phyloP scores from a whole-genome alignment of 1,140 invertebrate species.

The Neodiprion pinetum region DNA sequence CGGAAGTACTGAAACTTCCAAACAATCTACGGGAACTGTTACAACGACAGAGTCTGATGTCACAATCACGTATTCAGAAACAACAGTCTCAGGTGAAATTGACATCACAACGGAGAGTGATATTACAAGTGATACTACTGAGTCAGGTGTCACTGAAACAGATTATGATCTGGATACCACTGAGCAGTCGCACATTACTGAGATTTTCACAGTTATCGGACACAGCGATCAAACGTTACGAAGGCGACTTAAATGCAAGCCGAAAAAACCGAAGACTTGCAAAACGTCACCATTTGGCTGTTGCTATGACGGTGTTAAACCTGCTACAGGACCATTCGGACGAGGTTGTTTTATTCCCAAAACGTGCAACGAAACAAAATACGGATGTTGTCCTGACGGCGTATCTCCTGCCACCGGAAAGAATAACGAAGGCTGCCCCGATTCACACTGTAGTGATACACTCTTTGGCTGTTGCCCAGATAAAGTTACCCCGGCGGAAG shows the following conservation, averaged over 20 bases:
- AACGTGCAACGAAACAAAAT: constrained; percentile 82
- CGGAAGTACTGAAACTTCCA: constrained; percentile 32
- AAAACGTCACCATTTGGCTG: constrained; percentile 81
- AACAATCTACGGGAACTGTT: constrained; percentile 16
- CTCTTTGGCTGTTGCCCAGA: constrained; percentile 89
- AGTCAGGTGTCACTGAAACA: constrained; percentile 13
- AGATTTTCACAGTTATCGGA: constrained; percentile 49
- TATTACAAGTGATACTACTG: constrained; percentile 23
- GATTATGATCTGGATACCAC: constrained; percentile 38
- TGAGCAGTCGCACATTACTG: constrained; percentile 41
- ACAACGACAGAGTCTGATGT: constrained; percentile 21
- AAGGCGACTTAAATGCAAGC: constrained; percentile 68
- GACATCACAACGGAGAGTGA: constrained; percentile 33
- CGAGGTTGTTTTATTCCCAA: constrained; percentile 77
- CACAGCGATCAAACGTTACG: constrained; percentile 60
- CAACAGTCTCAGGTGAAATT: constrained; percentile 18
- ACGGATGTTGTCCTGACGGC: constrained; percentile 89
- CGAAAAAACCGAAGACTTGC: constrained; percentile 69
- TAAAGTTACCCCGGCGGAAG: constrained; percentile 77
- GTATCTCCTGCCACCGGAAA: constrained; percentile 81
- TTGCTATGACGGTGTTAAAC: constrained; percentile 85
- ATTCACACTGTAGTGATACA: constrained; percentile 75
- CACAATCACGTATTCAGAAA: constrained; percentile 20
- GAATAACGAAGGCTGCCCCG: constrained; percentile 79
- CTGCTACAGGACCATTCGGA: constrained; percentile 84